These are phyloP conservation scores for Leucoraja erinaceus DNA, from an alignment of 2,113 vertebrate species.

Conservation along the genomic window DNA sequence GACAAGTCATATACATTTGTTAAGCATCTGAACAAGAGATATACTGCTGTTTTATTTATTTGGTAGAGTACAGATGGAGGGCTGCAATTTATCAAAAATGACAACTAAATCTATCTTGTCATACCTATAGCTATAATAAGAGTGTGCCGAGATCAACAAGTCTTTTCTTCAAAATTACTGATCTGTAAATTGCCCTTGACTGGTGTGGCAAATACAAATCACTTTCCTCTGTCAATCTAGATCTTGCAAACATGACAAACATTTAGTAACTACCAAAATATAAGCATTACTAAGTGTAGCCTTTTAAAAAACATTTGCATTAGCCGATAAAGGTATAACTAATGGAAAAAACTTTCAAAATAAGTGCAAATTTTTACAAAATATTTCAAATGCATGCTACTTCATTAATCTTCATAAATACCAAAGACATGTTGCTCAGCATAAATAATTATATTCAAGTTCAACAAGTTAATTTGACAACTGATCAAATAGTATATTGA, in stretches of 20 bases:
- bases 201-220: slow-evolving; percentile 58
- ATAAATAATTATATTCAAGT: not conserved
- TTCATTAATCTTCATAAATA: not conserved
- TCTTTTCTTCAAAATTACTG: slow-evolving; percentile 58
- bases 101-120: slow-evolving; percentile 58
- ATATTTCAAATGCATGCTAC: not conserved
- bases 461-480: not conserved
- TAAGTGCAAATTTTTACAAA: not conserved
- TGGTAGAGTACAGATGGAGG: slow-evolving; percentile 43
- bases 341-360: not conserved
- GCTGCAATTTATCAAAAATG: slow-evolving; percentile 51
- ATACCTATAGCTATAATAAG: slow-evolving; percentile 53
- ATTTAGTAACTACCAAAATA: not conserved
- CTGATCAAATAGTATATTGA: not conserved
- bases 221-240: slow-evolving; percentile 53
- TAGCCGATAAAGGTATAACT: not conserved
- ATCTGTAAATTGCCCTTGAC: slow-evolving; percentile 63
- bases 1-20: slow-evolving; percentile 42
- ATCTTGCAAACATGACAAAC: slow-evolving; percentile 19
- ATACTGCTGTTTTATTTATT: slow-evolving; percentile 56
- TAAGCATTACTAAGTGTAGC: not conserved
- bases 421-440: not conserved
- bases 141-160: slow-evolving; percentile 56
- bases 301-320: not conserved
- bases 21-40: slow-evolving; percentile 50